Conservation (phyloP, 2,113 vertebrate species). For the Dissostichus mawsoni region DNA sequence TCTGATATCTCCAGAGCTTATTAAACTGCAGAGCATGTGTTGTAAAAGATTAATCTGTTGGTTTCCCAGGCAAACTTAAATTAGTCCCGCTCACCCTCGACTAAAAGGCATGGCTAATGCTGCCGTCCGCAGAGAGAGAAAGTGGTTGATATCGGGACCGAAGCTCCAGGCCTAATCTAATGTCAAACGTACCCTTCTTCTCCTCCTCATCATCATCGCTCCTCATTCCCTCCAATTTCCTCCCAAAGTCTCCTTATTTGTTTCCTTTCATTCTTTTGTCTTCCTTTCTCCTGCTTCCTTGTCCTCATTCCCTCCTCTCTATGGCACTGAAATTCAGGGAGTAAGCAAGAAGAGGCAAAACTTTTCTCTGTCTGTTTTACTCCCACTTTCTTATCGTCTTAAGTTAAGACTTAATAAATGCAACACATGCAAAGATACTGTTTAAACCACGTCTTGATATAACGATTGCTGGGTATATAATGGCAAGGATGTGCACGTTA, state of each 20-base stretch:
- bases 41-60: slow-evolving; percentile 82
- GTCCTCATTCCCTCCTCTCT: slow-evolving; percentile 1
- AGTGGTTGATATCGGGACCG: slow-evolving; percentile 62
- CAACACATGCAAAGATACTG: no score
- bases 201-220: slow-evolving; percentile 30
- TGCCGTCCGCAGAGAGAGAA: slow-evolving; percentile 54
- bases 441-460: no score
- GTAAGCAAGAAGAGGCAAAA: neutral
- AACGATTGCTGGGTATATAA: no score
- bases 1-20: slow-evolving; percentile 78
- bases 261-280: neutral
- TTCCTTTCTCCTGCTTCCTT: slow-evolving; percentile 9
- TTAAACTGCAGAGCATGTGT: slow-evolving; percentile 80
- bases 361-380: neutral
- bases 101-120: slow-evolving; percentile 77
- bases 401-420: no score
- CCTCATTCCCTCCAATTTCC: slow-evolving; percentile 6
- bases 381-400: no score
- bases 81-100: slow-evolving; percentile 69
- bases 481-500: no score
- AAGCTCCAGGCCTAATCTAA: slow-evolving; percentile 61
- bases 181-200: slow-evolving; percentile 55
- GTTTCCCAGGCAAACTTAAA: slow-evolving; percentile 80
- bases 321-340: neutral
- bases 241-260: slow-evolving; percentile 15